Evolutionary conservation across 2,113 vertebrate species (phyloP).

Genomic region (Siphamia tubifer): DNA sequence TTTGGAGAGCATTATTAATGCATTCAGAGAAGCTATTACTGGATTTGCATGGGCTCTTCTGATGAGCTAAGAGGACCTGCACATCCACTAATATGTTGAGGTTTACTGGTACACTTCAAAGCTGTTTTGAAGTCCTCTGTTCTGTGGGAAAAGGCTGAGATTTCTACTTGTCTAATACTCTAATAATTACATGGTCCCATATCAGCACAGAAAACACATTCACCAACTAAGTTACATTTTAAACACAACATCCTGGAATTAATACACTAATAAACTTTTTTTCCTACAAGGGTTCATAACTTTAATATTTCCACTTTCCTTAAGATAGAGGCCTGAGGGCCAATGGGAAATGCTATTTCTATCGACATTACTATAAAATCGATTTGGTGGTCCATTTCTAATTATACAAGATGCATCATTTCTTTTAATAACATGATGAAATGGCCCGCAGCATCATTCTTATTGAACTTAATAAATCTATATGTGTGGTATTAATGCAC

Average conservation of each 20-base stretch:
- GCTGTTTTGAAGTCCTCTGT: constrained; percentile 41
- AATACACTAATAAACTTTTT: constrained; percentile 5
- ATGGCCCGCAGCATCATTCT: constrained; percentile 20
- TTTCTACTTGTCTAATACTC: constrained; percentile 28
- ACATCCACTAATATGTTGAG: constrained; percentile 19
- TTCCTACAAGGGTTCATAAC: constrained; percentile 21
- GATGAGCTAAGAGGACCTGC: constrained; percentile 39
- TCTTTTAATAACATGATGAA: constrained; percentile 34
- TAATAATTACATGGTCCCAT: constrained; percentile 28
- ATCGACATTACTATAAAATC: constrained; percentile 25
- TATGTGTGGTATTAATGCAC: constrained; percentile 21
- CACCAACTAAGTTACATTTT: not conserved
- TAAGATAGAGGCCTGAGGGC: not conserved
- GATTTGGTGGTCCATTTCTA: constrained; percentile 54
- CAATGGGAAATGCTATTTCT: constrained; percentile 48
- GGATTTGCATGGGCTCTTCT: constrained; percentile 45
- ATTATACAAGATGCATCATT: constrained; percentile 48
- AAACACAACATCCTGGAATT: constrained; percentile 34
- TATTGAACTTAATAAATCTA: constrained; percentile 36
- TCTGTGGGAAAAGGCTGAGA: constrained; percentile 15
- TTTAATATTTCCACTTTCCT: constrained; percentile 29
- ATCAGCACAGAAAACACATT: constrained; percentile 21
- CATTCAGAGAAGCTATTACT: constrained; percentile 50
- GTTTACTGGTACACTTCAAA: constrained; percentile 49
- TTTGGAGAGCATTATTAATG: constrained; percentile 56